Base-by-base conservation (phyloP, 1,140 invertebrate genomes). In the Atta cephalotes region DNA sequence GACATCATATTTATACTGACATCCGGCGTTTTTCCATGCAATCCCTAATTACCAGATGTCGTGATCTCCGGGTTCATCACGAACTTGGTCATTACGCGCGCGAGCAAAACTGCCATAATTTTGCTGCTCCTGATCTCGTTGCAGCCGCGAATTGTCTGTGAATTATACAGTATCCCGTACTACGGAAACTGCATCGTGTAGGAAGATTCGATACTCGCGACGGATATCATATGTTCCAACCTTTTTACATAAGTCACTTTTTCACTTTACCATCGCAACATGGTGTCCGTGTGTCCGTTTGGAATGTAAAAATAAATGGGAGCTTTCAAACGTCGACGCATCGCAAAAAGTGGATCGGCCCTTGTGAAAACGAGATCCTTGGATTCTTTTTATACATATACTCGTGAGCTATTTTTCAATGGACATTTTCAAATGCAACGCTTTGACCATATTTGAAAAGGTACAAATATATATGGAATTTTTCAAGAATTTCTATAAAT, bases 41-140 rank as follows among this genome's bases (percentile, higher is more conserved):
- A 18, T 58, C 45, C 28, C 39, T 84, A 84, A 84, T 84, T 84
- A 49, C 70, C 56, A 76, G 56, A 84, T 74, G 80, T 84, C 80
- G 70, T 76, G 80, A 84, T 84, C 70, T 56, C 18, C 63, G 14
- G 62, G 25, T 76, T 63, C 70, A 74, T 84, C 80, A 84, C 56
- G 25, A 49, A 74, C 56, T 51, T 49, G 39, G 80, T 76, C 56
- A 74, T 82, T 84, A 84, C 14, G 58, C 56, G 68, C 18, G 35
- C 79, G 39, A 49, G 68, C 18, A 9, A 35, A 80, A n/a, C 31
- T 21, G 35, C 7, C 14, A 56, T 74, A 84, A 76, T 62, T 71
- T 81, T 9, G n/a, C 31, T 25, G 25, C 21, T 14, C 16, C 10
- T 39, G 25, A 16, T 82, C 68, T 72, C 80, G 25, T 84, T 51